Evolutionary conservation across 2,888 invertebrate species (phyloP).

Genomic region (Anarsia innoxiella): DNA sequence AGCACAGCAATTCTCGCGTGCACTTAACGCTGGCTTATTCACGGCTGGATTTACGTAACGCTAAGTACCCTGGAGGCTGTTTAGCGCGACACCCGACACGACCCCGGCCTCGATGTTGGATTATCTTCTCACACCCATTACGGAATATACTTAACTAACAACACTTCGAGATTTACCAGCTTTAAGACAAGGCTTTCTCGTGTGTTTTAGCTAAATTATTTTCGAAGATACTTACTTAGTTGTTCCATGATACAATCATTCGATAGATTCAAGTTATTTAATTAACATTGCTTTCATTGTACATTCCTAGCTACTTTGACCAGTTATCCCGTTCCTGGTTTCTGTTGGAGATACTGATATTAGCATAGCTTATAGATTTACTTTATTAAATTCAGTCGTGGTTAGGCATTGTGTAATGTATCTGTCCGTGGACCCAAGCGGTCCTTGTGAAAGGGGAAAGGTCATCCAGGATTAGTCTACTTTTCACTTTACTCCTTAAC

Average conservation of each 20-base stretch:
- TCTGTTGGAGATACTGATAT: no score
- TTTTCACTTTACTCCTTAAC: slow-evolving; percentile 16
- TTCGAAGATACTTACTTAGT: no score
- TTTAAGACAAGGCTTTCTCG: slow-evolving; percentile 2
- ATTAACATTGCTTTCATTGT: no score
- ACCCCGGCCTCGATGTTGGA: slow-evolving; percentile 32
- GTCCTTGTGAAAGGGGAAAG: slow-evolving; percentile 1
- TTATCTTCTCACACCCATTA: slow-evolving; percentile 23
- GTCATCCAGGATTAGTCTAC: slow-evolving; percentile 17
- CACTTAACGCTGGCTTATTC: slow-evolving; percentile 60
- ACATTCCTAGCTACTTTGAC: no score
- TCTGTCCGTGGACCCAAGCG: neutral
- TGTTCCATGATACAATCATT: no score
- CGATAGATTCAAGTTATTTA: no score
- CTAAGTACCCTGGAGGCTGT: slow-evolving; percentile 45
- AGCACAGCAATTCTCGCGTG: slow-evolving; percentile 60
- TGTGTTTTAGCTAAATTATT: no score
- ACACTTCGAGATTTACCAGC: slow-evolving; percentile 16
- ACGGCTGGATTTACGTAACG: slow-evolving; percentile 44
- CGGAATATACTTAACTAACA: slow-evolving; percentile 9
- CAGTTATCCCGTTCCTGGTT: no score
- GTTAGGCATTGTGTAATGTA: slow-evolving; percentile 5
- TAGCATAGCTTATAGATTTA: no score
- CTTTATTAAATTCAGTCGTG: no score
- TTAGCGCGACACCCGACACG: slow-evolving; percentile 38